phyloP scores from a whole-genome alignment of 1,140 invertebrate genomes.

The Drosophila virilis region DNA sequence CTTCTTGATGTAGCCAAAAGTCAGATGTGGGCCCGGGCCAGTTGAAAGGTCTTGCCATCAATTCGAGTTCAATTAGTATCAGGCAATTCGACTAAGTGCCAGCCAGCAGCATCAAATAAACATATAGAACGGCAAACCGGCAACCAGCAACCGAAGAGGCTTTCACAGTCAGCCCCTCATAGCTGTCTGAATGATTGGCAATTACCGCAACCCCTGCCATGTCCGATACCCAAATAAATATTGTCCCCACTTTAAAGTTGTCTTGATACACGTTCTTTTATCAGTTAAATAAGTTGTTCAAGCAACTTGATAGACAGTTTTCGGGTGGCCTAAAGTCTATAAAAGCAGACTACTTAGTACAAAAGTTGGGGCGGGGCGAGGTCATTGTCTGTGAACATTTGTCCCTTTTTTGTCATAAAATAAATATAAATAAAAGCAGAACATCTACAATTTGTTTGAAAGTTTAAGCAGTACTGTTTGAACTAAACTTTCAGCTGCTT shows the following conservation, averaged over 20 bases:
- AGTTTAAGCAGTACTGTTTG: too few relatives aligned
- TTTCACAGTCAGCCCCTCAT: not conserved
- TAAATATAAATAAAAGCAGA: too few relatives aligned
- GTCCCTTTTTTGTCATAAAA: too few relatives aligned
- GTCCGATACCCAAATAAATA: slow-evolving; percentile 9
- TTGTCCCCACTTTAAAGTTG: slow-evolving; percentile 7
- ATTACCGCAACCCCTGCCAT: not conserved
- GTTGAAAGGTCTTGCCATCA: slow-evolving; percentile 33
- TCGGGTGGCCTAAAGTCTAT: too few relatives aligned
- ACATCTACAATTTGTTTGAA: not conserved
- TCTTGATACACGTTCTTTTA: not conserved
- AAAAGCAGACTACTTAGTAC: too few relatives aligned
- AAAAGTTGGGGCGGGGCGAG: too few relatives aligned
- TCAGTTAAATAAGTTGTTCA: not conserved
- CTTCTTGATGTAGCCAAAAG: not conserved
- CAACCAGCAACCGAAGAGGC: not conserved
- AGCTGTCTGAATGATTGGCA: slow-evolving; percentile 18
- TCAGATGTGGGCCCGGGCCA: not conserved
- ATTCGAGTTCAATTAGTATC: slow-evolving; percentile 41
- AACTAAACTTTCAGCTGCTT: too few relatives aligned
- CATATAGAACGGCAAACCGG: not conserved
- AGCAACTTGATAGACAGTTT: not conserved
- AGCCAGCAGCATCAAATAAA: slow-evolving; percentile 34
- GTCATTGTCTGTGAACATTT: too few relatives aligned
- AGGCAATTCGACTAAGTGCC: slow-evolving; percentile 32